Conservation (phyloP, 2,113 vertebrate genomes). For the Etheostoma spectabile region DNA sequence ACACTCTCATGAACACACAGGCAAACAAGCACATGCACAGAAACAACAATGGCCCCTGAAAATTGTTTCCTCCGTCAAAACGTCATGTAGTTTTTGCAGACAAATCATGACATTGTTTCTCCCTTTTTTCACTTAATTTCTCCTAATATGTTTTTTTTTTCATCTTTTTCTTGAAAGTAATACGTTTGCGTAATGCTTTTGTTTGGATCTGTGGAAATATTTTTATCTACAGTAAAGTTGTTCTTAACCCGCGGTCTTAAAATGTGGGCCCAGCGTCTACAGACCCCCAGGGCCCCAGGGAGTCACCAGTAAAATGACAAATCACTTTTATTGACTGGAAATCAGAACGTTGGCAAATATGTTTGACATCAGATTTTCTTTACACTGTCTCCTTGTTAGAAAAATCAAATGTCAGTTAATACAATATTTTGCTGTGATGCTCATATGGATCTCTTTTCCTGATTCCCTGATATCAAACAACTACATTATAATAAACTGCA, state of each 20-base stretch:
- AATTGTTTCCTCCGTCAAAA: conserved; percentile 44
- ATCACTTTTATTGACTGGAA: not conserved
- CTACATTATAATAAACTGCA: conserved; percentile 3
- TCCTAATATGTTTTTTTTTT: conserved; percentile 8
- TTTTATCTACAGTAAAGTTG: conserved; percentile 1
- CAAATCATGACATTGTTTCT: conserved; percentile 27
- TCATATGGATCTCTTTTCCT: not conserved
- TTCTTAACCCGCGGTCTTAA: conserved; percentile 3
- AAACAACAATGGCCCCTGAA: conserved; percentile 47
- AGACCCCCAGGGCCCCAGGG: not conserved
- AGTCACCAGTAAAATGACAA: conserved; percentile 11
- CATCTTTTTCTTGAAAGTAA: not conserved
- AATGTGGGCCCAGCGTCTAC: not conserved
- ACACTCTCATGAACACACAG: conserved; percentile 40
- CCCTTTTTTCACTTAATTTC: conserved; percentile 18
- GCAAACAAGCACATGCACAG: conserved; percentile 37
- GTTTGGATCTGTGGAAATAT: conserved; percentile 11
- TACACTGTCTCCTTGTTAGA: not conserved
- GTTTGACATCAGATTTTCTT: not conserved
- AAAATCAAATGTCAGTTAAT: not conserved
- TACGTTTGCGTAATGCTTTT: not conserved
- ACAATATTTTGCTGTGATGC: too few species aligned
- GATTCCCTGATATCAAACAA: not conserved
- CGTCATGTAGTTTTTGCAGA: conserved; percentile 38
- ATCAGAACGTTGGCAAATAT: not conserved